These are phyloP conservation scores for Drosophila auraria DNA, from an alignment of 1,140 invertebrate species.

Conservation along the genomic window DNA sequence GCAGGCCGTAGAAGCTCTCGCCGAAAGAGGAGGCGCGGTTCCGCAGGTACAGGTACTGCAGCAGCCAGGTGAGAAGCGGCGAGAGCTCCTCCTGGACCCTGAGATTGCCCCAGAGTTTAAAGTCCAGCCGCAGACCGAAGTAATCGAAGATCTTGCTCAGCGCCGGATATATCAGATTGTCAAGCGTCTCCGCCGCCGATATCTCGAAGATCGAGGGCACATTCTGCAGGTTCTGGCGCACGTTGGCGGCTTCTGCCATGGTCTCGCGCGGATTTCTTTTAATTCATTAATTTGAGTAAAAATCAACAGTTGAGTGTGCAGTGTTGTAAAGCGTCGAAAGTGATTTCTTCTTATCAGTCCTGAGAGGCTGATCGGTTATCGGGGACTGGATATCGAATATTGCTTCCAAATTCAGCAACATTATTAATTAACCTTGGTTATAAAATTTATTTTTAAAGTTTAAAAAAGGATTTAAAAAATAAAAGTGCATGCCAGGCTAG, in stretches of 20 bases:
- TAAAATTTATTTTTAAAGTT: no score
- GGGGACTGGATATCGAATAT: background rate
- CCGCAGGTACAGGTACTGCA: constrained; percentile 78
- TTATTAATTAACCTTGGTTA: no score
- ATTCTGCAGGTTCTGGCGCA: constrained; percentile 81
- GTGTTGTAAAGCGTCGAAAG: background rate
- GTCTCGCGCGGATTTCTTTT: background rate
- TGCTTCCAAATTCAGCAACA: background rate
- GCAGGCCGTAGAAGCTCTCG: constrained; percentile 80
- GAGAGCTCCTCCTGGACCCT: constrained; percentile 71
- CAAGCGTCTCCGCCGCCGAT: constrained; percentile 77
- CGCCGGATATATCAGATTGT: constrained; percentile 81
- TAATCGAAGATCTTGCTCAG: constrained; percentile 82
- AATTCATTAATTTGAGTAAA: constrained; percentile 15
- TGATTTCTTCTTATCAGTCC: background rate
- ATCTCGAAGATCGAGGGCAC: constrained; percentile 83
- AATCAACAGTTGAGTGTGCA: constrained; percentile 30
- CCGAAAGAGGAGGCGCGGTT: constrained; percentile 78
- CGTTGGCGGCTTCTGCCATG: constrained; percentile 76
- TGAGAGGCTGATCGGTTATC: background rate
- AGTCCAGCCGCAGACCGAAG: constrained; percentile 74
- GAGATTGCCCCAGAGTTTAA: constrained; percentile 74
- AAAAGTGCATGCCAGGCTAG: background rate
- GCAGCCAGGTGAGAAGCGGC: constrained; percentile 68
- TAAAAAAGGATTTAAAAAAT: background rate